Evolutionary conservation across 2,113 vertebrate species (phyloP).

Genomic region (Misgurnus mizolepis): DNA sequence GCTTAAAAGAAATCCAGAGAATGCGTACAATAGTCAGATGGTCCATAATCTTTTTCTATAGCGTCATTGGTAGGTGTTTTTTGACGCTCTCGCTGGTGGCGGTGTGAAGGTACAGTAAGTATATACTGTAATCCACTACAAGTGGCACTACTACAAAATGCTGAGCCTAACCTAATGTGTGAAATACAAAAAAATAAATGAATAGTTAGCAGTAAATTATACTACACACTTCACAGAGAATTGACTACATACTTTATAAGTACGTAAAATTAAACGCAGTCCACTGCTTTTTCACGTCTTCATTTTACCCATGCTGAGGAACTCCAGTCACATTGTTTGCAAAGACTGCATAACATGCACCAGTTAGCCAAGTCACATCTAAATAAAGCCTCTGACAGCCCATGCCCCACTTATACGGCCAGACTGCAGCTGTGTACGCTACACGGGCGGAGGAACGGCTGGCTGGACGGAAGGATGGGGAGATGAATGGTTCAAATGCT

Average conservation of each 20-base stretch:
- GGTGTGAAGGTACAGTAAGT: no score
- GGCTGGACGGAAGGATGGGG: slow-evolving; percentile 67
- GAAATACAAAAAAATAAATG: no score
- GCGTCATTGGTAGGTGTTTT: no score
- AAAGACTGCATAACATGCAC: slow-evolving; percentile 66
- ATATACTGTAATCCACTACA: no score
- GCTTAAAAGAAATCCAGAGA: no score
- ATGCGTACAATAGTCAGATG: no score
- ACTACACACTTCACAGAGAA: no score
- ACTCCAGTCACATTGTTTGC: slow-evolving; percentile 63
- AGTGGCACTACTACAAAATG: no score
- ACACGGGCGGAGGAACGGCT: slow-evolving; percentile 71
- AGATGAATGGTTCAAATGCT: slow-evolving; percentile 74
- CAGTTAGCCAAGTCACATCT: slow-evolving; percentile 49
- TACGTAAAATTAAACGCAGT: not conserved
- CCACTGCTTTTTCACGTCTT: slow-evolving; percentile 1
- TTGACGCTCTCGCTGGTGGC: no score
- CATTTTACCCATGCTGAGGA: not conserved
- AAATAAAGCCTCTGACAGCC: slow-evolving; percentile 46
- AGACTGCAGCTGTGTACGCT: slow-evolving; percentile 69
- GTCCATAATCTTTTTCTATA: no score
- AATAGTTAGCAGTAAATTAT: no score
- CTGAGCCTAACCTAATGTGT: not conserved
- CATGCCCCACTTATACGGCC: slow-evolving; percentile 46
- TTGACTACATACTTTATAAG: no score